A percentile compares a stretch with the other conserved stretches of the same genome.
Conservation (phyloP, 2,113 vertebrate species). For the Pardalotus punctatus region DNA sequence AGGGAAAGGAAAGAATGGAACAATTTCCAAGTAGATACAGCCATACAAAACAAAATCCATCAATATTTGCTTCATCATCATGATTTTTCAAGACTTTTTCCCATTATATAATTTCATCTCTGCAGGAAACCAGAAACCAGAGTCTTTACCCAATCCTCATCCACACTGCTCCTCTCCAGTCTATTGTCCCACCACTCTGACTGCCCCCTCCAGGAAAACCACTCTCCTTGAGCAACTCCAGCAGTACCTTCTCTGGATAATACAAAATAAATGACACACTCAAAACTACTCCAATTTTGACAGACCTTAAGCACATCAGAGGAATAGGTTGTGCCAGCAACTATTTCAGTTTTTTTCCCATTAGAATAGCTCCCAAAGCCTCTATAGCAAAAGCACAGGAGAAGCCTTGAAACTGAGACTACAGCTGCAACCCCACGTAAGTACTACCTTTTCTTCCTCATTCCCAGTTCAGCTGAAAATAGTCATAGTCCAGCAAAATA, state of each 20-base stretch:
- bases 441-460: neutral
- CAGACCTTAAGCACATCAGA: neutral
- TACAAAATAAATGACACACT: neutral
- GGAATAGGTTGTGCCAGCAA: neutral
- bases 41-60: neutral
- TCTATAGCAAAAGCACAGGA: neutral
- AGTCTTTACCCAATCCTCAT: neutral
- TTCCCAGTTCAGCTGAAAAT: neutral
- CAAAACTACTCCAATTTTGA: neutral
- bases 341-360: neutral
- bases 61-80: neutral
- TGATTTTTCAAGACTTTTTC: neutral
- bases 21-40: neutral
- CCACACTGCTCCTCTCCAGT: neutral
- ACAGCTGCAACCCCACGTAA: neutral
- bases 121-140: neutral
- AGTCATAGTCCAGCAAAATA: neutral
- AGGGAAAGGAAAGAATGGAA: neutral
- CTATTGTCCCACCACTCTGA: neutral
- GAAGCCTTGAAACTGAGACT: neutral
- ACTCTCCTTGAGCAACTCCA: neutral
- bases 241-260: neutral
- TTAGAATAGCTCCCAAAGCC: neutral
- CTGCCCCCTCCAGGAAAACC: neutral
- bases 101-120: neutral